Evolutionary conservation across 2,113 vertebrate genomes (phyloP), one percentile per base, ranked within the genome.

Genomic region (Nicator chloris): DNA sequence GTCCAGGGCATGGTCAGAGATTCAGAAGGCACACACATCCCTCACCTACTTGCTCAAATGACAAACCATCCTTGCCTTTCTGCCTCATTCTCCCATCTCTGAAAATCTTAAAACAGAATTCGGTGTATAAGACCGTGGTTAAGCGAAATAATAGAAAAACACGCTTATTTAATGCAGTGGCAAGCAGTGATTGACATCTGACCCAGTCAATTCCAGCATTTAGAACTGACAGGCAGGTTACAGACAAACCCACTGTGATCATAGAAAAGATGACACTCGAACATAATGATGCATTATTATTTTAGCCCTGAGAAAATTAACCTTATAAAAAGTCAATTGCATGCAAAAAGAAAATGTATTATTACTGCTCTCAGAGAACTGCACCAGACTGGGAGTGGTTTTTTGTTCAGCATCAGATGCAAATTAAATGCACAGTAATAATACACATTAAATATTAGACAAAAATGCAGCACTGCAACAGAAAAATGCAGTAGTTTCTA

Each of bases 251-350:
- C 87, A 59, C 66, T 66, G 49, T 56, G 47, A 86, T 81, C 44
- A 83, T 17, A 63, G 89, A 92, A 91, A 82, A 88, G 42, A 83
- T 66, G 82, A 92, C 22, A 35, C 45, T 86, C 28, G 3, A 93
- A 82, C 45, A 79, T 77, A 93, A 86, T 50, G 73, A 93, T 70
- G 73, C 60, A 50, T 65, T 88, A 68, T 86, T 88, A 71, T 82
- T 91, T 93, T 71, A 91, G 71, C 40, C 56, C 65, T 72, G 66
- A 77, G 82, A 93, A 95, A 91, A 90, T 90, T 60, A 86, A 95
- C 68, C 64, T 87, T 75, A 78, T 23, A 94, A 89, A 66, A 90
- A 92, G 83, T 57, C 77, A 93, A 87, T 71, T 63, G 31, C 33
- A 77, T 45, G 39, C 27, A 60, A 73, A 96, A 83, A 87, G 40